phyloP scores from a whole-genome alignment of 2,797 vertebrate species.

The Falco berigora region DNA sequence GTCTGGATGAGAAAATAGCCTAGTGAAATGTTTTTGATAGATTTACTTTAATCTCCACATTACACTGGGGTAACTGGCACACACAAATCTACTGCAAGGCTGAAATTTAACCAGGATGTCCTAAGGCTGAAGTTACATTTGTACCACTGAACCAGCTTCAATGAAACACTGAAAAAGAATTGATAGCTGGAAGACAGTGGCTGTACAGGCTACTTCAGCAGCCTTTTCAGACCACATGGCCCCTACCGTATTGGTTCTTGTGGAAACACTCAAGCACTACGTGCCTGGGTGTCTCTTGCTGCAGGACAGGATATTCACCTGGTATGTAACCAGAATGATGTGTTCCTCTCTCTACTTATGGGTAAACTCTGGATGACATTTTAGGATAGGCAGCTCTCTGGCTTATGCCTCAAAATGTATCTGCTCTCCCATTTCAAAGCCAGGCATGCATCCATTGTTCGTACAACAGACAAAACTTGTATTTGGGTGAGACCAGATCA shows the following conservation, averaged over 20 bases:
- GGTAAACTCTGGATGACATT: background rate
- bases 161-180: background rate
- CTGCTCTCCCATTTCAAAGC: background rate
- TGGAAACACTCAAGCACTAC: background rate
- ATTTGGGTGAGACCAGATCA: background rate
- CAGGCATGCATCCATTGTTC: background rate
- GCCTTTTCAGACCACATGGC: rapidly evolving
- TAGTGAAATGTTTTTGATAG: background rate
- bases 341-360: background rate
- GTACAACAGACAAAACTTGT: background rate
- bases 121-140: background rate
- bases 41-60: background rate
- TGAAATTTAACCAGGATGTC: background rate
- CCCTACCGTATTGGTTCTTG: rapidly evolving
- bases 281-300: background rate
- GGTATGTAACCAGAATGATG: background rate
- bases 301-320: background rate
- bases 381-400: background rate
- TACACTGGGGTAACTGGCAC: background rate
- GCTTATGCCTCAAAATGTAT: background rate
- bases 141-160: background rate
- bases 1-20: background rate
- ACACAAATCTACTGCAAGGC: background rate
- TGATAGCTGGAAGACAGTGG: background rate
- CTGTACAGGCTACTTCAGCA: background rate